Conservation (phyloP, 1,140 invertebrate genomes). For the Diploscapter pachys region DNA sequence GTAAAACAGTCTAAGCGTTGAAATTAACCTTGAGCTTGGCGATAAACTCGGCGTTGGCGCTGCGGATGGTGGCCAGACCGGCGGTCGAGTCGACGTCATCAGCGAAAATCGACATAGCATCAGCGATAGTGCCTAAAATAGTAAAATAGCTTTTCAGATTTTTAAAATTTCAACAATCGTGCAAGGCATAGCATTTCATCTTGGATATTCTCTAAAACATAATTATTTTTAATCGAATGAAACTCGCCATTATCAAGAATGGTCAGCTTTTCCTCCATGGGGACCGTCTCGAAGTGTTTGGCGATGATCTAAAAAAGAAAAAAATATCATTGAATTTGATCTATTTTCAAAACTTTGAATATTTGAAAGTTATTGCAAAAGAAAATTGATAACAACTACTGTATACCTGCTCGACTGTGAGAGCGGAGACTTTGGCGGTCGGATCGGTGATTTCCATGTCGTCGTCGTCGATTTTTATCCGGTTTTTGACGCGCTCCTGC, state of each 20-base stretch:
- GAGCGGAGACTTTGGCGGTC: constrained; percentile 3
- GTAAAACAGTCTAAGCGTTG: too few relatives aligned
- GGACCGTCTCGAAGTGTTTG: constrained; percentile 28
- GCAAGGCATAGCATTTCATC: constrained; percentile 3
- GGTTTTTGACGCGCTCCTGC: too few relatives aligned
- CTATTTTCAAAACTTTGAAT: not conserved
- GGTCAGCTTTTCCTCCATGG: constrained; percentile 23
- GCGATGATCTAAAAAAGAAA: constrained; percentile 26
- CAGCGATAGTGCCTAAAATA: not conserved
- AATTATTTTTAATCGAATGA: constrained; percentile 11
- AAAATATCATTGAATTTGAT: not conserved
- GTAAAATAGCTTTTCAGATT: not conserved
- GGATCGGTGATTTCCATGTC: not conserved
- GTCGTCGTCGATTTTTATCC: not conserved
- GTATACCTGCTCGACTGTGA: constrained; percentile 11
- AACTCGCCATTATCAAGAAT: constrained; percentile 20
- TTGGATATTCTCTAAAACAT: not conserved
- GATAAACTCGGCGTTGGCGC: too few relatives aligned
- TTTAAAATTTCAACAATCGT: not conserved
- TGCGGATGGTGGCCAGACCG: too few relatives aligned
- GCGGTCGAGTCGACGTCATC: not conserved
- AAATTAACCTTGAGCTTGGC: too few relatives aligned
- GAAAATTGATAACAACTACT: not conserved
- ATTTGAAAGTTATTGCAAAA: not conserved
- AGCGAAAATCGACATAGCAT: not conserved